These are phyloP conservation scores for Sebastes itinus DNA, from an alignment of 2,797 vertebrate species.

Conservation along the genomic window DNA sequence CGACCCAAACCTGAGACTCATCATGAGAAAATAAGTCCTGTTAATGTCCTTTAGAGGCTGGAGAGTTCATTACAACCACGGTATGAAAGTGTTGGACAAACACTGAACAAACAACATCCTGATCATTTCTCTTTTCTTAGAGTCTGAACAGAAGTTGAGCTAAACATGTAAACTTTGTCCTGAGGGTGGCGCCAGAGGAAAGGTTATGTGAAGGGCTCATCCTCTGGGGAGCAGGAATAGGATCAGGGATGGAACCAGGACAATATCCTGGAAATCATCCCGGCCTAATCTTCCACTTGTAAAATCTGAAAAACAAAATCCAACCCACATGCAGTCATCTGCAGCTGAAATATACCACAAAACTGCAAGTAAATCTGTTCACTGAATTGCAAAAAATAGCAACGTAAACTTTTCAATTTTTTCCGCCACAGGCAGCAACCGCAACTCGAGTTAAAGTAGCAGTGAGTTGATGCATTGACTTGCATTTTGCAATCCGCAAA, in stretches of 20 bases:
- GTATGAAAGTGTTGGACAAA: neutral
- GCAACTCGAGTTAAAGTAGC: neutral
- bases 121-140: neutral
- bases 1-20: neutral
- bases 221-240: neutral
- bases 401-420: neutral
- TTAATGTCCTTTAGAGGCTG: neutral
- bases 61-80: neutral
- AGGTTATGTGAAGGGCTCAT: neutral
- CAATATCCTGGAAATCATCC: neutral
- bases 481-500: neutral
- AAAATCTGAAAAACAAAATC: neutral
- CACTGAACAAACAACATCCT: neutral
- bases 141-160: neutral
- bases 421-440: neutral
- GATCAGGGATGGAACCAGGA: neutral
- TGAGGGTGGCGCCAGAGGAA: neutral
- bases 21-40: neutral
- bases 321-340: neutral
- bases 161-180: neutral
- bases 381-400: neutral
- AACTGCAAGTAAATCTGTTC: neutral
- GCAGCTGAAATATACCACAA: neutral
- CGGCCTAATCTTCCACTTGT: neutral
- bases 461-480: neutral